Conservation (phyloP, 2,113 vertebrate species). For the Leucoraja erinaceus region DNA sequence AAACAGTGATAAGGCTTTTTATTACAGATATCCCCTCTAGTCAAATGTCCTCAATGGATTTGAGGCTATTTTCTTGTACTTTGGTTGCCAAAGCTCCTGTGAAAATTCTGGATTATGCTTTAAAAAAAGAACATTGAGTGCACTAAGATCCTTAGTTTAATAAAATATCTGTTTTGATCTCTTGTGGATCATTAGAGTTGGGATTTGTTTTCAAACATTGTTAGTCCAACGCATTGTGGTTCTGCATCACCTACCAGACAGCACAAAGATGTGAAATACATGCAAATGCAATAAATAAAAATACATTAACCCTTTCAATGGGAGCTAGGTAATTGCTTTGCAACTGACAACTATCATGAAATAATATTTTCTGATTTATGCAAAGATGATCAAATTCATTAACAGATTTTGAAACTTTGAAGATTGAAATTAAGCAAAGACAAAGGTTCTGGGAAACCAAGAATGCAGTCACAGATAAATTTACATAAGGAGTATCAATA, state of each 20-base stretch:
- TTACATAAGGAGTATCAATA: neutral
- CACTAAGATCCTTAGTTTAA: slow-evolving; percentile 79
- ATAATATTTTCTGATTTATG: neutral
- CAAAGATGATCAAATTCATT: neutral
- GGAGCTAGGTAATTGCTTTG: neutral
- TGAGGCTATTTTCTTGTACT: slow-evolving; percentile 67
- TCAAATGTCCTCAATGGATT: slow-evolving; percentile 64
- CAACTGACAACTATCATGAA: neutral
- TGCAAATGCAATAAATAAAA: neutral
- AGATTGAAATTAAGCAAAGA: neutral
- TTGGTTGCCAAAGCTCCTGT: slow-evolving; percentile 84
- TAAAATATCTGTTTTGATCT: slow-evolving; percentile 67
- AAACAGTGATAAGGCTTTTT: slow-evolving; percentile 71
- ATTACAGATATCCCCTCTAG: slow-evolving; percentile 71
- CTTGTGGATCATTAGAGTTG: slow-evolving; percentile 31
- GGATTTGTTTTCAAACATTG: neutral
- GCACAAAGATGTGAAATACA: neutral
- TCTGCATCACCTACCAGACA: neutral
- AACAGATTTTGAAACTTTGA: neutral
- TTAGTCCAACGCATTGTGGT: neutral
- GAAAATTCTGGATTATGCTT: slow-evolving; percentile 51
- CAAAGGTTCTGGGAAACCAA: neutral
- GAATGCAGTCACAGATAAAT: neutral
- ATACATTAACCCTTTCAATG: neutral
- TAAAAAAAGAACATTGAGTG: slow-evolving; percentile 62